Evolutionary conservation across 2,797 vertebrate species (phyloP), one percentile per base, ranked within the genome.

Genomic region (Hozukius guyotensis): DNA sequence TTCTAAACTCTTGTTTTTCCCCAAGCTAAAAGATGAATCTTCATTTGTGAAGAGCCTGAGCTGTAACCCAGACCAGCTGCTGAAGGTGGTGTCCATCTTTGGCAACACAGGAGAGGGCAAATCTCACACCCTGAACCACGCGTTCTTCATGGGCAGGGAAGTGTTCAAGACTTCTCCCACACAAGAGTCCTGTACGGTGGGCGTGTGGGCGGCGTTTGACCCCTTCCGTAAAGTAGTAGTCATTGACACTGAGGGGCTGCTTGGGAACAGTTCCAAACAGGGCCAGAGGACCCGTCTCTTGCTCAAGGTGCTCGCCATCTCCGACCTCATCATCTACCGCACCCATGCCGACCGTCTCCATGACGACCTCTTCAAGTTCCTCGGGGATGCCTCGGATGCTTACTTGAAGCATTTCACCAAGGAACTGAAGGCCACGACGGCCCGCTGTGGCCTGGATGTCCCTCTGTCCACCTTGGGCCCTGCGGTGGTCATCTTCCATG

Each of bases 21-120:
- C 12, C 0, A 93, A 99, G 98, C 95, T 99, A 86, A 97, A 95
- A 57, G 96, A 98, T 78, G 98, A 98, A 88, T 95, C 97, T 32
- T 97, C 96, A 2, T 99, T 99, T 81, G 92, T 99, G 84, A 97
- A 95, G 92, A 97, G 96, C 78, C 94, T 99, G 84, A 94, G 95
- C 93, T 99, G 98, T 83, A 93, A 89, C 60, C 95, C 97, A 12
- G 97, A 98, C 27, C 97, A 99, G 83, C 96, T 98, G 80, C 93
- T 99, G 90, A 99, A 99, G 92, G 98, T 99, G 88, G 97, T 99
- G 91, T 99, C 98, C 87, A 98, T 99, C 94, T 99, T 99, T 90
- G 98, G 98, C 79, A 99, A 99, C 93, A 99, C 98, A 0, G 98
- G 98, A 46, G 98, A 99, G 92, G 98, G 98, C 59, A 99, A 99